Conservation (phyloP, 2,113 vertebrate genomes). For the Bucco capensis region DNA sequence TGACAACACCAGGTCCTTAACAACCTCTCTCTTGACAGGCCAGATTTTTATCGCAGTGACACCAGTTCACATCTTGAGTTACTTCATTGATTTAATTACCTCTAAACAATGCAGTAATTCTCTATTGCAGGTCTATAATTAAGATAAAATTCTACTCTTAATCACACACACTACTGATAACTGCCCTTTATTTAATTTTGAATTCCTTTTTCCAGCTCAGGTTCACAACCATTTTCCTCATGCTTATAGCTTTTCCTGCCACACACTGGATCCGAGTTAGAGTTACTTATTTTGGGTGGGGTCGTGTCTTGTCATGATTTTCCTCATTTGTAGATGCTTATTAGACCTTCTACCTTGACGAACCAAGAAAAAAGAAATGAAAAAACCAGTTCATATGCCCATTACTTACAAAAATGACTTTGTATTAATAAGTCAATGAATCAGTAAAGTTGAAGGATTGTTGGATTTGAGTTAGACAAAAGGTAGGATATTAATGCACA, state of each 20-base stretch:
- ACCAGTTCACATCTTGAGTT: slow-evolving; percentile 24
- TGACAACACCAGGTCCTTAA: not conserved
- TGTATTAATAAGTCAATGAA: not conserved
- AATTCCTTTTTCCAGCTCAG: not conserved
- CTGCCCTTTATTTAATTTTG: not conserved
- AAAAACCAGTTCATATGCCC: not conserved
- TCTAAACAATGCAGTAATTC: slow-evolving; percentile 39
- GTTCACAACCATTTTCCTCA: not conserved
- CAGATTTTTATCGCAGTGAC: slow-evolving; percentile 21
- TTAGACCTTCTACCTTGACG: not conserved
- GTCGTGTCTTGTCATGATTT: not conserved
- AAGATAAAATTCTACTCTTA: slow-evolving; percentile 43
- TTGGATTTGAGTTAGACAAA: not conserved
- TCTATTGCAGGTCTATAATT: slow-evolving; percentile 39
- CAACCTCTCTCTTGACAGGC: not conserved
- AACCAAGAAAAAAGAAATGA: not conserved
- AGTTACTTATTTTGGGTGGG: not conserved
- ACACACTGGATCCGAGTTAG: not conserved
- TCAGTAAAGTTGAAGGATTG: not conserved
- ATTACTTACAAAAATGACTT: not conserved
- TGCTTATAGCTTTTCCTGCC: not conserved
- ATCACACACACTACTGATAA: not conserved
- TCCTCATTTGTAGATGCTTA: not conserved
- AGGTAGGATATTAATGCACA: not conserved
- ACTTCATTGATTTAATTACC: slow-evolving; percentile 50